Percentiles rank a stretch among this genome's conserved stretches.
Evolutionary conservation across 2,888 invertebrate species (phyloP).

Genomic region (Caenorhabditis uteleia): DNA sequence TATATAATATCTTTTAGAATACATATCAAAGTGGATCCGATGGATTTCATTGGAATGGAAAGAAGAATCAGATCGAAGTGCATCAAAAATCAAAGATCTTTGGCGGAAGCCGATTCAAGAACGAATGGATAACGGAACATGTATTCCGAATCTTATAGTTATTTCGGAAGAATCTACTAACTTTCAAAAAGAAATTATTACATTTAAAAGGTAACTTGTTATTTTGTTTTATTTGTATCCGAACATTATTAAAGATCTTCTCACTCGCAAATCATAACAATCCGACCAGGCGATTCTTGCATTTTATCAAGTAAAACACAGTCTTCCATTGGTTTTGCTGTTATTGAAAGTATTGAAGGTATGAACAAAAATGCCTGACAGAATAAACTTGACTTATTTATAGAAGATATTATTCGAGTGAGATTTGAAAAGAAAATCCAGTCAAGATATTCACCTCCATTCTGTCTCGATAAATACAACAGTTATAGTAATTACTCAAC

Average conservation of each 20-base stretch:
- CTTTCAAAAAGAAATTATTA: slow-evolving; percentile 14
- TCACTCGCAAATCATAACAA: background rate
- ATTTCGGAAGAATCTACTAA: slow-evolving; percentile 15
- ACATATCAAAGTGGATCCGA: slow-evolving; percentile 33
- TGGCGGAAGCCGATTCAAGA: slow-evolving; percentile 19
- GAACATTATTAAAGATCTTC: too few relatives aligned
- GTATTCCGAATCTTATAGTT: slow-evolving; percentile 5
- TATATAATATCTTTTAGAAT: slow-evolving; percentile 22
- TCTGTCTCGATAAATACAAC: slow-evolving; percentile 57
- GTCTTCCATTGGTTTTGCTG: slow-evolving; percentile 12
- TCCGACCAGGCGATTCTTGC: slow-evolving; percentile 23
- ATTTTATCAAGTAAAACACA: slow-evolving; percentile 15
- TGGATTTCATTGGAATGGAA: slow-evolving; percentile 32
- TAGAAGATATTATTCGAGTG: slow-evolving; percentile 12
- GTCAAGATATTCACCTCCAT: slow-evolving; percentile 23
- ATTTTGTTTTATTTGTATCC: too few relatives aligned
- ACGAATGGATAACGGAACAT: slow-evolving; percentile 7
- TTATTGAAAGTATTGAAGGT: background rate
- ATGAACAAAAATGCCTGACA: too few relatives aligned
- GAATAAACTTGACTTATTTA: slow-evolving; percentile 9
- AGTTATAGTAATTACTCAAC: slow-evolving; percentile 47
- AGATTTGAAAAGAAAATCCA: slow-evolving; percentile 12
- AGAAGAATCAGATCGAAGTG: slow-evolving; percentile 19
- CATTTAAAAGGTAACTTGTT: background rate
- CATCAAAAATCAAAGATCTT: slow-evolving; percentile 8